These are phyloP conservation scores for Anniella stebbinsi DNA, from an alignment of 2,797 vertebrate genomes.

Conservation along the genomic window DNA sequence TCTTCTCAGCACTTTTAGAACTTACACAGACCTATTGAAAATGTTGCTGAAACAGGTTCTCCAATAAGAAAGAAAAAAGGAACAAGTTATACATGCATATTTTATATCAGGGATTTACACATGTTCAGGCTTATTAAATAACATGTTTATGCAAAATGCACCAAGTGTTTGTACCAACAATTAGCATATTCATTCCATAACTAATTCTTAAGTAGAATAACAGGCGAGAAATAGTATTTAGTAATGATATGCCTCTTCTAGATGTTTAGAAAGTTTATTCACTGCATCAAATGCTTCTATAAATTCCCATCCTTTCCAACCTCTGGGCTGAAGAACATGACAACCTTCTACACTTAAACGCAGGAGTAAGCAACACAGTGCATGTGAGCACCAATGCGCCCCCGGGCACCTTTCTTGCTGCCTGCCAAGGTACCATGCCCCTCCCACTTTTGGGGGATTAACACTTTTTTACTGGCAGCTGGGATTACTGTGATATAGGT, in stretches of 20 bases:
- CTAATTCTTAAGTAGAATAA: slow-evolving; percentile 18
- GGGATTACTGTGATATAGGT: no score
- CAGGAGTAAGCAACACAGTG: no score
- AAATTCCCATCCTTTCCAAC: background rate
- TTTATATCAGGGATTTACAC: slow-evolving; percentile 22
- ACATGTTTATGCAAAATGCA: background rate
- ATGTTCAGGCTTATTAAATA: background rate
- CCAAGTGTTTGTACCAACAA: slow-evolving; percentile 9
- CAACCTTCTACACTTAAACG: no score
- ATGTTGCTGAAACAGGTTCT: slow-evolving; percentile 18
- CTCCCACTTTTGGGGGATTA: no score
- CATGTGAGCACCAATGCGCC: no score
- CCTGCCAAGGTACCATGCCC: no score
- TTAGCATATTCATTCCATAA: slow-evolving; percentile 13
- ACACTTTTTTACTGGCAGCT: no score
- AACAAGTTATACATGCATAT: background rate
- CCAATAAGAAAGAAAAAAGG: slow-evolving; percentile 38
- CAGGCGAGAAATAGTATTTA: background rate
- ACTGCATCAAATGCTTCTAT: background rate
- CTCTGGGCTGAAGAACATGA: background rate
- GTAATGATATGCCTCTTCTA: background rate
- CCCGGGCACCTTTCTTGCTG: no score
- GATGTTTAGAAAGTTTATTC: background rate
- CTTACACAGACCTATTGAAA: slow-evolving; percentile 1
- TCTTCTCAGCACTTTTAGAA: slow-evolving; percentile 41